A percentile compares a stretch with the other conserved stretches of the same genome.
Evolutionary conservation across 2,888 invertebrate genomes (phyloP).

Genomic region (Halictus ligatus): DNA sequence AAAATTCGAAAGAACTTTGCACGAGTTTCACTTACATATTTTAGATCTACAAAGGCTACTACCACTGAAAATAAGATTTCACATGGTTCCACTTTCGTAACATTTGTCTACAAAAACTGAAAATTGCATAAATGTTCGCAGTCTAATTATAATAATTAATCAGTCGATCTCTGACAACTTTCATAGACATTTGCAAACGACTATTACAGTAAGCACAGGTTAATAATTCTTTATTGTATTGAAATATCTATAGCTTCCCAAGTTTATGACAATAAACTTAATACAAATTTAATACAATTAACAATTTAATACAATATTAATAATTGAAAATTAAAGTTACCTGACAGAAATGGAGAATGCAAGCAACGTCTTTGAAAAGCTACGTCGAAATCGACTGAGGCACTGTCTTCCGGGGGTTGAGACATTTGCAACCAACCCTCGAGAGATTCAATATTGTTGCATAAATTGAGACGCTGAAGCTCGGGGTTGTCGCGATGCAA

Average conservation of each 20-base stretch:
- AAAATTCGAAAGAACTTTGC: too few species aligned
- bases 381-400: neutral
- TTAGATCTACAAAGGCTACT: too few species aligned
- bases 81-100: too few species aligned
- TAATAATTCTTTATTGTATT: neutral
- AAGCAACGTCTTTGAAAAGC: neutral
- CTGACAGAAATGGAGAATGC: neutral
- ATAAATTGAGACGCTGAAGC: conserved; percentile 24
- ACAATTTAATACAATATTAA: too few species aligned
- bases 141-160: neutral
- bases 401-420: neutral
- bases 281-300: too few species aligned
- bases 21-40: too few species aligned
- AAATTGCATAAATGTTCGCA: too few species aligned
- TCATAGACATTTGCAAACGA: neutral
- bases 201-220: neutral
- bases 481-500: conserved; percentile 3
- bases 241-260: neutral
- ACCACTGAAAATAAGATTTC: too few species aligned
- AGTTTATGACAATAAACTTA: too few species aligned
- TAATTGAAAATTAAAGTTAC: neutral
- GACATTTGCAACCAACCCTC: neutral
- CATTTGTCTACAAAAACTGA: too few species aligned
- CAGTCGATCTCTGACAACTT: neutral
- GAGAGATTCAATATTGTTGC: conserved; percentile 7